Conservation (phyloP, 2,113 vertebrate genomes). For the Channa argus region DNA sequence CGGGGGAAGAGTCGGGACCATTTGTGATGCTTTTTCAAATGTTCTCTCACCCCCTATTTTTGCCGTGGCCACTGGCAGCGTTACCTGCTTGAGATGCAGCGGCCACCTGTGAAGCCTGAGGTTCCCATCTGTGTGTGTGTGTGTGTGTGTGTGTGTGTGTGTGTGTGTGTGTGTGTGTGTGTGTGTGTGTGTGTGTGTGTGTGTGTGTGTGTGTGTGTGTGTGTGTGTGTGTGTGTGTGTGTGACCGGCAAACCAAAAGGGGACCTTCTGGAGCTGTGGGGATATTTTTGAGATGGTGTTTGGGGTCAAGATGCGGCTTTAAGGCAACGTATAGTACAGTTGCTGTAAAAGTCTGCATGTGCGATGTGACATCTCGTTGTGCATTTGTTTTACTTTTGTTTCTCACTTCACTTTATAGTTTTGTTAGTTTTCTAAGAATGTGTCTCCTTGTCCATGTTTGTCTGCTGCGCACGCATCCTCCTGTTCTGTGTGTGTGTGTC, state of each 20-base stretch:
- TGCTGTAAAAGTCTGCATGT: too few species aligned
- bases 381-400: too few species aligned
- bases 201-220: too few species aligned
- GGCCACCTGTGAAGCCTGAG: constrained; percentile 56
- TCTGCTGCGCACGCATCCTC: neutral
- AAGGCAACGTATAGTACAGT: too few species aligned
- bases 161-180: neutral
- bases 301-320: too few species aligned
- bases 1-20: neutral
- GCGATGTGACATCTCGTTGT: too few species aligned
- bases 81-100: constrained; percentile 62
- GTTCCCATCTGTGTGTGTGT: constrained; percentile 55
- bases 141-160: constrained; percentile 18
- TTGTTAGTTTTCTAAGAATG: constrained; percentile 6
- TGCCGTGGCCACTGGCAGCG: constrained; percentile 36
- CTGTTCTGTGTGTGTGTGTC: constrained; percentile 23
- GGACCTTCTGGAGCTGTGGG: too few species aligned
- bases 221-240: too few species aligned
- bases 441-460: constrained; percentile 22
- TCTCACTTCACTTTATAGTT: neutral
- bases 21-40: constrained; percentile 18
- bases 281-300: too few species aligned
- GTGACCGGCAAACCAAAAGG: too few species aligned
- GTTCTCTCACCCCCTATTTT: neutral
- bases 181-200: constrained; percentile 11